Conservation (phyloP, 2,888 invertebrate species). For the Yponomeuta evonymella region DNA sequence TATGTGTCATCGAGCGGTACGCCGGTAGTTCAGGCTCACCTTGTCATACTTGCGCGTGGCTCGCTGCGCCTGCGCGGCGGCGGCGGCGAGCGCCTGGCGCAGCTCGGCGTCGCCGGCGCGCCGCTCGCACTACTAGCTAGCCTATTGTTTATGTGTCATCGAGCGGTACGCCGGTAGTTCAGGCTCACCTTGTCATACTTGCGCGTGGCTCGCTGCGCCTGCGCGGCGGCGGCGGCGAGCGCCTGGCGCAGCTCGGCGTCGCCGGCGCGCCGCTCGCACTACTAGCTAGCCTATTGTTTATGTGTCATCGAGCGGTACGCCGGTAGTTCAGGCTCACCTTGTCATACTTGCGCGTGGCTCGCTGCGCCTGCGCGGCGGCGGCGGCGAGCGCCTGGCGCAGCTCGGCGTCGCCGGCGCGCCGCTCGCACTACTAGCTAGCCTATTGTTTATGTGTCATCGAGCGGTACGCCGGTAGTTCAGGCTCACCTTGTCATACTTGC, state of each 20-base stretch:
- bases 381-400: slow-evolving; percentile 82
- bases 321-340: slow-evolving; percentile 35
- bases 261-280: slow-evolving; percentile 64
- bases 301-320: too few relatives aligned
- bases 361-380: slow-evolving; percentile 84
- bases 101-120: slow-evolving; percentile 34
- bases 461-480: too few relatives aligned
- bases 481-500: slow-evolving; percentile 79
- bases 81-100: slow-evolving; percentile 82
- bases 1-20: too few relatives aligned
- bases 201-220: slow-evolving; percentile 84
- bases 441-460: too few relatives aligned
- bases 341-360: slow-evolving; percentile 84
- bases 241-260: slow-evolving; percentile 75
- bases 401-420: slow-evolving; percentile 28
- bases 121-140: slow-evolving; percentile 64
- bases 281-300: too few relatives aligned
- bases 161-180: too few relatives aligned
- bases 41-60: slow-evolving; percentile 83
- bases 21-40: slow-evolving; percentile 28
- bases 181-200: slow-evolving; percentile 75
- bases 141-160: too few relatives aligned
- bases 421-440: slow-evolving; percentile 64
- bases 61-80: slow-evolving; percentile 85
- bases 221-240: slow-evolving; percentile 84